Percentiles rank a stretch among this genome's conserved stretches.
Conservation (phyloP, 2,113 vertebrate species). For the Misgurnus anguillicaudatus region DNA sequence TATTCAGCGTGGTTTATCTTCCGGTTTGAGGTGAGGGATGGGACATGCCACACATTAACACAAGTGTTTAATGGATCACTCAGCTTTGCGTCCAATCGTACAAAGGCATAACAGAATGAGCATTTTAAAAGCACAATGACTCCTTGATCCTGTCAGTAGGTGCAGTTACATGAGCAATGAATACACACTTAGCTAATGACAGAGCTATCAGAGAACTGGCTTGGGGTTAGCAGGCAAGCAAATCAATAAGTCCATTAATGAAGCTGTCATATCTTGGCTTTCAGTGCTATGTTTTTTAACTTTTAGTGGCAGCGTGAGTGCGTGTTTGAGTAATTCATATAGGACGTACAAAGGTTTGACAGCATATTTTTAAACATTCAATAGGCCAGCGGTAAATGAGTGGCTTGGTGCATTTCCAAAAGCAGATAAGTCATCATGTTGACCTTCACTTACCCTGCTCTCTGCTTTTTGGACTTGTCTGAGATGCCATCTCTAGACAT, state of each 20-base stretch:
- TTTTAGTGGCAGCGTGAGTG: background rate
- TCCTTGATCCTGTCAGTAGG: slow-evolving; percentile 40
- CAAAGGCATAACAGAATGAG: slow-evolving; percentile 28
- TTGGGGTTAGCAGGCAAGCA: slow-evolving; percentile 41
- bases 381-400: background rate
- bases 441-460: slow-evolving; percentile 88
- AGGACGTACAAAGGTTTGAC: background rate
- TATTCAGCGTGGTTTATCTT: slow-evolving; percentile 6
- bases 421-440: background rate
- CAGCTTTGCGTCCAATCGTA: slow-evolving; percentile 31
- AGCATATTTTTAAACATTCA: slow-evolving; percentile 24
- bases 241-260: slow-evolving; percentile 52
- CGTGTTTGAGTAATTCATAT: slow-evolving; percentile 12
- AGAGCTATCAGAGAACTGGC: slow-evolving; percentile 29
- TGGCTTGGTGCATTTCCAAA: slow-evolving; percentile 15
- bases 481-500: slow-evolving; percentile 98
- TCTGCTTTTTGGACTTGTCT: slow-evolving; percentile 99
- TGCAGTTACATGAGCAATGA: slow-evolving; percentile 29
- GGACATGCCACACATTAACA: slow-evolving; percentile 22
- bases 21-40: slow-evolving; percentile 15
- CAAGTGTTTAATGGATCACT: slow-evolving; percentile 38
- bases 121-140: slow-evolving; percentile 30
- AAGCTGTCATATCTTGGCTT: slow-evolving; percentile 52
- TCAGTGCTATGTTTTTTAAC: slow-evolving; percentile 36
- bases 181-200: slow-evolving; percentile 41